Evolutionary conservation across 2,888 invertebrate genomes (phyloP).

Genomic region (Piscicola geometra): DNA sequence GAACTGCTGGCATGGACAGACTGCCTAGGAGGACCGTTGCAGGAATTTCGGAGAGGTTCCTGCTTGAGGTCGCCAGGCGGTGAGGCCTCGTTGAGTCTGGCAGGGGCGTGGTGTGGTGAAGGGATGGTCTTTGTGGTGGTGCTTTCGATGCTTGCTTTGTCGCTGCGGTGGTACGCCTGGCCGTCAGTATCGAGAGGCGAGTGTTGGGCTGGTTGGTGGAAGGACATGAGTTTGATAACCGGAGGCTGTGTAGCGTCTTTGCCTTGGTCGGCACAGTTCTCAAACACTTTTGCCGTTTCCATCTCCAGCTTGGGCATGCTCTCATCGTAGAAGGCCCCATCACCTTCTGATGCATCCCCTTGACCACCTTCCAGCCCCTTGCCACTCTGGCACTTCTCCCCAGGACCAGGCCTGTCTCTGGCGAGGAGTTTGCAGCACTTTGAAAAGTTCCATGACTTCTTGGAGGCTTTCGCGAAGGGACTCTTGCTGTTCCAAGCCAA

Average conservation of each 20-base stretch:
- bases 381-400: too few species aligned
- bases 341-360: too few species aligned
- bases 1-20: too few species aligned
- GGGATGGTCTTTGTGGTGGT: too few species aligned
- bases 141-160: too few species aligned
- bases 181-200: background rate
- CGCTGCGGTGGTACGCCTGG: too few species aligned
- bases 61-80: too few species aligned
- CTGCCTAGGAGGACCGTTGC: too few species aligned
- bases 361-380: background rate
- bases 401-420: too few species aligned
- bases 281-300: background rate
- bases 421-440: background rate
- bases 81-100: too few species aligned
- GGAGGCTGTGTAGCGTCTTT: background rate
- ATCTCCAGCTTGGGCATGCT: conserved; percentile 11
- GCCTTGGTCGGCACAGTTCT: background rate
- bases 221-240: background rate
- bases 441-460: background rate
- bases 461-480: background rate
- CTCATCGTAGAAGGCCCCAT: background rate
- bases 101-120: too few species aligned
- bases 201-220: background rate
- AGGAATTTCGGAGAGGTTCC: too few species aligned
- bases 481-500: conserved; percentile 12